A percentile compares a stretch with the other conserved stretches of the same genome.
These are phyloP conservation scores for Oncorhynchus tshawytscha DNA, from an alignment of 2,113 vertebrate species.

Conservation along the genomic window DNA sequence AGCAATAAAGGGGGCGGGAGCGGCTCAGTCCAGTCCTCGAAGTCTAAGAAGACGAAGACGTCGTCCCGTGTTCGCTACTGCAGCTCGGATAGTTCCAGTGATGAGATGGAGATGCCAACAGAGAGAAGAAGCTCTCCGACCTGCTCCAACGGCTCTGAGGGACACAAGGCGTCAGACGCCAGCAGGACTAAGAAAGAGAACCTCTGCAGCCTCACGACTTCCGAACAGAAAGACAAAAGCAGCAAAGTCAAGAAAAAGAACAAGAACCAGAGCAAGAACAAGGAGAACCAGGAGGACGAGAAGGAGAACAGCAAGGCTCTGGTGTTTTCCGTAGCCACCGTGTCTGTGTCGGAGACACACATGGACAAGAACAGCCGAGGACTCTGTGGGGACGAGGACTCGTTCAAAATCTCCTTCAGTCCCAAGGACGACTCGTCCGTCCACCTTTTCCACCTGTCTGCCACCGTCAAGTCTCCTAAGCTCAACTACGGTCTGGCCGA, in stretches of 20 bases:
- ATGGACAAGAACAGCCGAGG: conserved; percentile 77
- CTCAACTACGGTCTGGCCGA: conserved; percentile 87
- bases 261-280: conserved; percentile 89
- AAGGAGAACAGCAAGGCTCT: conserved; percentile 90
- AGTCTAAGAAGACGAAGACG: conserved; percentile 87
- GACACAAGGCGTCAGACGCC: conserved; percentile 75
- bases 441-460: conserved; percentile 90
- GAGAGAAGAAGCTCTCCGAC: conserved; percentile 83
- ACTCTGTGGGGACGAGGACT: conserved; percentile 80
- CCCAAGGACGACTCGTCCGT: conserved; percentile 93
- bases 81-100: conserved; percentile 89
- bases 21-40: conserved; percentile 70
- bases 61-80: conserved; percentile 84
- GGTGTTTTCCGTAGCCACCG: conserved; percentile 74
- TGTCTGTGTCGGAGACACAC: conserved; percentile 68
- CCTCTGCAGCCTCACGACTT: conserved; percentile 48
- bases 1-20: conserved; percentile 79
- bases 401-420: conserved; percentile 93
- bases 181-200: conserved; percentile 84
- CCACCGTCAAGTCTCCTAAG: conserved; percentile 88
- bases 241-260: conserved; percentile 90
- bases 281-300: conserved; percentile 83
- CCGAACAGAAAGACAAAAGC: conserved; percentile 90
- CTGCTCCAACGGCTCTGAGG: conserved; percentile 80
- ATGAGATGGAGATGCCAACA: conserved; percentile 80